phyloP scores from a whole-genome alignment of 2,888 invertebrate genomes.

The Agrilus mali region DNA sequence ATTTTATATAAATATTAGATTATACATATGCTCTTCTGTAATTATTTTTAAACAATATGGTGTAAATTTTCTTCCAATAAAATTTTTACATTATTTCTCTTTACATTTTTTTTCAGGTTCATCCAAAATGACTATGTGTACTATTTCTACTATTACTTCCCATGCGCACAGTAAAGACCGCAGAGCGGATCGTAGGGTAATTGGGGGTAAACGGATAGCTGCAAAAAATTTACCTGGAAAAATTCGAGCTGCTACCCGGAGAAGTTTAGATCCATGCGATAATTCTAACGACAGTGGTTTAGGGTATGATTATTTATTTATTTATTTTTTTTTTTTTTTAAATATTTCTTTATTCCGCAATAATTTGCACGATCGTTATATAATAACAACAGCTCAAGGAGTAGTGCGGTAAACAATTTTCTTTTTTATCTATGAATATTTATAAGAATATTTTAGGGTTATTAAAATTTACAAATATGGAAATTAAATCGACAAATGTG shows the following conservation, averaged over 20 bases:
- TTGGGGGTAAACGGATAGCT: constrained; percentile 34
- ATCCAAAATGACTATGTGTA: constrained; percentile 55
- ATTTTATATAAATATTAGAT: too few relatives aligned
- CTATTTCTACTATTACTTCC: constrained; percentile 51
- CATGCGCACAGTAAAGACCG: constrained; percentile 56
- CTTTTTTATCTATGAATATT: too few relatives aligned
- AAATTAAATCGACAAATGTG: too few relatives aligned
- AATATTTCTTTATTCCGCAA: too few relatives aligned
- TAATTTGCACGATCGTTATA: background rate
- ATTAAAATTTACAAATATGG: too few relatives aligned
- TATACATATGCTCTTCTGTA: too few relatives aligned
- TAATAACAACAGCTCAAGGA: background rate
- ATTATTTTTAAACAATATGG: too few relatives aligned
- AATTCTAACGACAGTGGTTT: constrained; percentile 85
- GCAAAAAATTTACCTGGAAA: constrained; percentile 28
- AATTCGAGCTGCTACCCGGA: constrained; percentile 29
- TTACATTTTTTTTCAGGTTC: constrained; percentile 34
- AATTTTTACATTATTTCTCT: too few relatives aligned
- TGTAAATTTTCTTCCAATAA: too few relatives aligned
- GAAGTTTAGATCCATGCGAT: constrained; percentile 53
- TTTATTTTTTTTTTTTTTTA: constrained; percentile 21
- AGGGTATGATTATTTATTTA: constrained; percentile 37
- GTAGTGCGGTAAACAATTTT: too few relatives aligned
- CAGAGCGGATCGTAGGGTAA: constrained; percentile 48
- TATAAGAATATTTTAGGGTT: too few relatives aligned